Evolutionary conservation across 2,888 invertebrate genomes (phyloP), one percentile per base, ranked within the genome.

Genomic region (Torymus texanus): DNA sequence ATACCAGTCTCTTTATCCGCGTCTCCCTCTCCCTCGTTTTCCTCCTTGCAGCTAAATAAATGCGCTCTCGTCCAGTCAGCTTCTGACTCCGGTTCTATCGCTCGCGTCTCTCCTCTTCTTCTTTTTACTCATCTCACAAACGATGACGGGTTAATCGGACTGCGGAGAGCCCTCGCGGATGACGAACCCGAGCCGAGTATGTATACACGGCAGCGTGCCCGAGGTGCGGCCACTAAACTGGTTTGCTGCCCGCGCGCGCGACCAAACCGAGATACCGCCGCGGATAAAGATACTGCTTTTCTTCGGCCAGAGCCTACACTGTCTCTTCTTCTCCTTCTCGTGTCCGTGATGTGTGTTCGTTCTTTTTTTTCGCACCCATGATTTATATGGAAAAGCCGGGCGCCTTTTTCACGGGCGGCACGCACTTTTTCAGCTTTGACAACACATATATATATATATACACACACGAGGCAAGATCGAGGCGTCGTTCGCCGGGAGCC

Each of bases 131-230:
- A 14, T 68, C 55, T 50, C 65, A n/a, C 68, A 21, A 51, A 50
- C 72, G 77, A 80, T 77, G 80, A 81, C 80, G 71, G 75, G 76
- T 81, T 78, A 75, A 78, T 78, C 80, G 78, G 65, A 41, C 41
- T 41, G 41, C 41, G 41, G 41, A 5, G 41, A 76, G 62, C 51
- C 24, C 66, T 55, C 56, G 72, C 53, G 67, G 68, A 78, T 75
- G 78, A 79, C 78, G 73, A 78, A 67, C 72, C 72, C 72, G 55
- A 8, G 41, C 8, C 41, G 5, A 41, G 18, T 14, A 29, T 14
- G n/a, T 51, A 24, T 59, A 13, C 29, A 59, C 11, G 21, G 5
- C 50, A 21, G 18, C 41, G 21, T 41, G 41, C 41, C 41, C 41
- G 21, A 55, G 21, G 58, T 56, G 41, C 65, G 29, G 59, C 8